Evolutionary conservation across 2,113 vertebrate genomes (phyloP).

Genomic region (Corynorhinus townsendii): DNA sequence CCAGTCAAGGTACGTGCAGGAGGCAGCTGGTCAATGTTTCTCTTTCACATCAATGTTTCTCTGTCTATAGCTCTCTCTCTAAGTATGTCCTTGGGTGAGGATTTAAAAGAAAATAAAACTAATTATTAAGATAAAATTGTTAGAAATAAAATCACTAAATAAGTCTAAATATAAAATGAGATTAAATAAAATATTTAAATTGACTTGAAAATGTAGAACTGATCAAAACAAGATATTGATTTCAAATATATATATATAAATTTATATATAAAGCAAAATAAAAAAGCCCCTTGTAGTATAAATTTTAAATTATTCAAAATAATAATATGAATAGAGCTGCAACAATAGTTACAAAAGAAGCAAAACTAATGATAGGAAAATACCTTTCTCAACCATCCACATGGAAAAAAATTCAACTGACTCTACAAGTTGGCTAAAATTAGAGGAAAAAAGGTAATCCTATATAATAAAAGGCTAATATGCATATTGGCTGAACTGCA

Average conservation of each 20-base stretch:
- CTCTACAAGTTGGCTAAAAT: neutral
- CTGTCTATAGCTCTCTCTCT: too few species aligned
- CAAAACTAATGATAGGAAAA: neutral
- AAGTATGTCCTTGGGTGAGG: too few species aligned
- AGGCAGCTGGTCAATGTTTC: too few species aligned
- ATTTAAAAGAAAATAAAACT: neutral
- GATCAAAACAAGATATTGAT: neutral
- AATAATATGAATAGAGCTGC: neutral
- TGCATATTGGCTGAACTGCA: too few species aligned
- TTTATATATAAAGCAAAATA: neutral
- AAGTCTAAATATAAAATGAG: neutral
- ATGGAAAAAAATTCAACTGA: neutral
- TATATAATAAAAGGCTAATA: too few species aligned
- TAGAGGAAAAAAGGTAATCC: neutral
- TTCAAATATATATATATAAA: neutral
- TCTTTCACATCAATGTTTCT: too few species aligned
- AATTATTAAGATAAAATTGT: neutral
- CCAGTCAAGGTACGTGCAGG: too few species aligned
- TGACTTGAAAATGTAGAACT: neutral
- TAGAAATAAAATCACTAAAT: neutral
- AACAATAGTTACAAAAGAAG: neutral
- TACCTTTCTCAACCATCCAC: neutral
- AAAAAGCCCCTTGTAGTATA: neutral
- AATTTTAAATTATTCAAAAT: neutral
- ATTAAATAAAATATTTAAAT: neutral